Percentiles rank a stretch among this genome's conserved stretches.
phyloP scores from a whole-genome alignment of 2,113 vertebrate species.

The Cathartes aura region DNA sequence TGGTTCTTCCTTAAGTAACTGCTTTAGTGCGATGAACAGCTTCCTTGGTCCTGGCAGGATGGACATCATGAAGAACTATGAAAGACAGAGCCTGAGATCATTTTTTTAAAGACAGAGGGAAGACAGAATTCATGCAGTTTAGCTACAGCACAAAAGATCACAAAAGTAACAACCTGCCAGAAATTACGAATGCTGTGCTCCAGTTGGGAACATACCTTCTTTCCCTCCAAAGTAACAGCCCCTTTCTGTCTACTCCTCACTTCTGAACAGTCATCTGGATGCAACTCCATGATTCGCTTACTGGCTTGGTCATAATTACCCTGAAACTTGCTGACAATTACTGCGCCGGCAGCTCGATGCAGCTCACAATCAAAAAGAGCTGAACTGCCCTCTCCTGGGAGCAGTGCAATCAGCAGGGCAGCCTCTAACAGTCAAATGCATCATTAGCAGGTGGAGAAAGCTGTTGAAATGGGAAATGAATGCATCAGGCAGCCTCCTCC shows the following conservation, averaged over 20 bases:
- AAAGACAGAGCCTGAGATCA: background rate
- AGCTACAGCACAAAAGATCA: background rate
- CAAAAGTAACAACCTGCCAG: background rate
- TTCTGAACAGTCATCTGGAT: background rate
- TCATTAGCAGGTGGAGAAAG: background rate
- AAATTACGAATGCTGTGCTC: background rate
- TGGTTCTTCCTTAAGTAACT: background rate
- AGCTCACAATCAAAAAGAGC: background rate
- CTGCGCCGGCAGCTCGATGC: background rate
- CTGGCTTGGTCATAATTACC: background rate
- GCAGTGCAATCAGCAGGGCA: slow-evolving; percentile 18
- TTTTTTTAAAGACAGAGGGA: background rate
- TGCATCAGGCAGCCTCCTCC: background rate
- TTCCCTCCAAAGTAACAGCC: background rate
- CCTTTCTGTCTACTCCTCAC: background rate
- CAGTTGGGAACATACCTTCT: background rate
- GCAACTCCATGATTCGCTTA: background rate
- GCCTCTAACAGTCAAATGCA: background rate
- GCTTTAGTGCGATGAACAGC: rapidly evolving
- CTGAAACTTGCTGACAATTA: background rate
- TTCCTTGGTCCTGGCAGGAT: background rate
- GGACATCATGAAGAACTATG: rapidly evolving
- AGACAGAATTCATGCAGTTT: background rate
- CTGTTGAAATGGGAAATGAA: background rate
- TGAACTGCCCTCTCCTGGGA: slow-evolving; percentile 59